phyloP scores from a whole-genome alignment of 2,797 vertebrate species.

The Cyclura pinguis region DNA sequence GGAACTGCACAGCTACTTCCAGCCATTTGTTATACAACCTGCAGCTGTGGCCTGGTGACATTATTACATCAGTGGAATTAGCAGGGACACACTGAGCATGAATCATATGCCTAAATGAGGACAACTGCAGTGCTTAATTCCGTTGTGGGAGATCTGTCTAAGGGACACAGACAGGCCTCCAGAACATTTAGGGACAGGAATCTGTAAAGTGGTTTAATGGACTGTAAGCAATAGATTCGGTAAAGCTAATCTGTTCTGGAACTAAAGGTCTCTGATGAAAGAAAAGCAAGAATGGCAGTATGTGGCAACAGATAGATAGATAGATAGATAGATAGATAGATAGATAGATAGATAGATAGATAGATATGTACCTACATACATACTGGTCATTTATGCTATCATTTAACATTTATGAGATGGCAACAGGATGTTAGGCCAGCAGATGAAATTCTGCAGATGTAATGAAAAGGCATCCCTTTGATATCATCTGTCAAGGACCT shows the following conservation, averaged over 20 bases:
- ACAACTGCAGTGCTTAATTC: constrained; percentile 5
- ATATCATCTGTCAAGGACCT: neutral
- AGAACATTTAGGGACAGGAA: constrained; percentile 3
- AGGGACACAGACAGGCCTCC: neutral
- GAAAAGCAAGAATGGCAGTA: neutral
- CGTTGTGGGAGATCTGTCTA: neutral
- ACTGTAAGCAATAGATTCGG: neutral
- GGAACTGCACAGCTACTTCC: neutral
- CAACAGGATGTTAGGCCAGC: neutral
- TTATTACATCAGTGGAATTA: constrained; percentile 25
- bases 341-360: too few relatives aligned
- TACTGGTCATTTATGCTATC: too few relatives aligned
- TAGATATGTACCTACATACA: too few relatives aligned
- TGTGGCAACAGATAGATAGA: too few relatives aligned
- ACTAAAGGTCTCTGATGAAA: neutral
- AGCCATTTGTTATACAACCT: constrained; percentile 20
- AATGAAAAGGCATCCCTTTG: neutral
- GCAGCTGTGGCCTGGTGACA: neutral
- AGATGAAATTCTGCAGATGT: neutral
- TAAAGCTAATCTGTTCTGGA: constrained; percentile 8
- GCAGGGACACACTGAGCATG: constrained; percentile 8
- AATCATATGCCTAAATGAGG: constrained; percentile 22
- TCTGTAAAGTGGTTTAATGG: constrained; percentile 14
- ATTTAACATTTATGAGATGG: neutral
- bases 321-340: too few relatives aligned